Evolutionary conservation across 2,797 vertebrate species (phyloP).

Genomic region (Cyclopterus lumpus): DNA sequence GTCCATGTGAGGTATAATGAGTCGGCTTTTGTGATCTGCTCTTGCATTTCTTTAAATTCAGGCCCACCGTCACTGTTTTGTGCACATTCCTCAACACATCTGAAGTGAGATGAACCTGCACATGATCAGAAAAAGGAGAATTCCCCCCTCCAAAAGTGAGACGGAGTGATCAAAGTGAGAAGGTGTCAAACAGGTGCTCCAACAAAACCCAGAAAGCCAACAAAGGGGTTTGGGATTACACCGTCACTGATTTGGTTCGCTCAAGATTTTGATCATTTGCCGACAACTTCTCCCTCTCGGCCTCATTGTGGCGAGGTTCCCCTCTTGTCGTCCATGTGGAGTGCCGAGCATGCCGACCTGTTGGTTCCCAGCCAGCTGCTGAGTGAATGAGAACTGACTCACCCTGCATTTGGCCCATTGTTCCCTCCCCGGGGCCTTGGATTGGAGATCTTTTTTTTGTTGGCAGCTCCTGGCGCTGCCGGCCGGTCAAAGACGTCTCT

Average conservation of each 20-base stretch:
- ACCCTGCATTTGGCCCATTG: slow-evolving; percentile 65
- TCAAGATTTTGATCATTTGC: slow-evolving; percentile 47
- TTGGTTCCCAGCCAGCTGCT: slow-evolving; percentile 73
- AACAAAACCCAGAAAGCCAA: slow-evolving; percentile 47
- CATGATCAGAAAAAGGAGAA: not conserved
- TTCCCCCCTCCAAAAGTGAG: not conserved
- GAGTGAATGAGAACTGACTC: slow-evolving; percentile 70
- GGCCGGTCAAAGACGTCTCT: slow-evolving; percentile 66
- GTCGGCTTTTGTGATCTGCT: not conserved
- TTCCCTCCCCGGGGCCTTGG: slow-evolving; percentile 49
- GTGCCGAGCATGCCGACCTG: slow-evolving; percentile 50
- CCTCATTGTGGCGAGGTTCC: slow-evolving; percentile 21
- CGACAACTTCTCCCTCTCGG: slow-evolving; percentile 7
- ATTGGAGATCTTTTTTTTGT: slow-evolving; percentile 67
- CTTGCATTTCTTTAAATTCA: not conserved
- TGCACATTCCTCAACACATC: slow-evolving; percentile 20
- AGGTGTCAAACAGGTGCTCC: slow-evolving; percentile 60
- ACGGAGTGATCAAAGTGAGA: slow-evolving; percentile 36
- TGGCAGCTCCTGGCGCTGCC: slow-evolving; percentile 66
- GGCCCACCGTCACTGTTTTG: not conserved
- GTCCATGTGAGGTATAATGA: slow-evolving; percentile 1
- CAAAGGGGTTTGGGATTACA: slow-evolving; percentile 48
- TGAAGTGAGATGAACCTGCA: slow-evolving; percentile 16
- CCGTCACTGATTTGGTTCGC: slow-evolving; percentile 15
- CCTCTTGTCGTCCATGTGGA: slow-evolving; percentile 37